Conservation (phyloP, 2,113 vertebrate species). For the Micromys minutus region DNA sequence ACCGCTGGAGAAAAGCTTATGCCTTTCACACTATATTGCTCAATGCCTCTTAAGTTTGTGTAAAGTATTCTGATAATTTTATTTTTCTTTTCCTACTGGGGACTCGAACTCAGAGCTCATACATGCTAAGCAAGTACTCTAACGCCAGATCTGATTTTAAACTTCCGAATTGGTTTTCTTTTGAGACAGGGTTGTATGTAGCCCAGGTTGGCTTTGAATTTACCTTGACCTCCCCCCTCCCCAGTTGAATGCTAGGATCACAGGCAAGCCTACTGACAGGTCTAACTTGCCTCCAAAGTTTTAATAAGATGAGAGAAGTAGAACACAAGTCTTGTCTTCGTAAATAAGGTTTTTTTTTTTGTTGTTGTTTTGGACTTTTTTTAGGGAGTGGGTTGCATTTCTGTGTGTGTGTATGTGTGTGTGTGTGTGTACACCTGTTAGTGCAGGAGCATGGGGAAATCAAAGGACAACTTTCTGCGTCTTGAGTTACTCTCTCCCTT, state of each 20-base stretch:
- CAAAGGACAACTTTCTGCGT: not conserved
- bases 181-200: not conserved
- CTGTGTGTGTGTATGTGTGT: not conserved
- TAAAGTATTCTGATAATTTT: not conserved
- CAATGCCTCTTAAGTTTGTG: not conserved
- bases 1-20: not conserved
- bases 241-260: not conserved
- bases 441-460: not conserved
- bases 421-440: fast-evolving
- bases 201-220: not conserved
- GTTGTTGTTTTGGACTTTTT: too few relatives aligned
- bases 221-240: not conserved
- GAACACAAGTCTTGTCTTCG: conserved; percentile 17
- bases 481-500: not conserved
- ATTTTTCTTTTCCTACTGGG: not conserved
- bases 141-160: not conserved
- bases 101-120: not conserved
- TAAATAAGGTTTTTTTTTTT: not conserved
- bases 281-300: not conserved
- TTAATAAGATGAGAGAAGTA: not conserved
- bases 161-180: not conserved
- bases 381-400: not conserved
- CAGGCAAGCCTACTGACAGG: not conserved
- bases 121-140: not conserved
- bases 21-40: not conserved